These are phyloP conservation scores for Erpornis zantholeuca DNA, from an alignment of 2,113 vertebrate genomes.

Conservation along the genomic window DNA sequence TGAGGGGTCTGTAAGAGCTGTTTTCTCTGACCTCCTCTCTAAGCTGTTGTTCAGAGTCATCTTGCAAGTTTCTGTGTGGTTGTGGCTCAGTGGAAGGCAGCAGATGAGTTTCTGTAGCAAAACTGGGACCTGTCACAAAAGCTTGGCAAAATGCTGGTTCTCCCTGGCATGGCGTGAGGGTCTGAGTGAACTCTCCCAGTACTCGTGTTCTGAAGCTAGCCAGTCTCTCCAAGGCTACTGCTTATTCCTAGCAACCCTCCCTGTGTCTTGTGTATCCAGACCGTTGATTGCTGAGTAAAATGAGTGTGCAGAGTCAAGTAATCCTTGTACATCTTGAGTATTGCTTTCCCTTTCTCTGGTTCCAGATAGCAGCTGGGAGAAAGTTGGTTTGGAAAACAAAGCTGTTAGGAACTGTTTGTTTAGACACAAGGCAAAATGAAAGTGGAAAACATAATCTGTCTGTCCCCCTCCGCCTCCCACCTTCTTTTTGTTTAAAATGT, in stretches of 20 bases:
- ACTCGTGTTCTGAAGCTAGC: neutral
- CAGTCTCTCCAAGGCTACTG: neutral
- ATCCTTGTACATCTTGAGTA: neutral
- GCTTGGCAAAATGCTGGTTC: neutral
- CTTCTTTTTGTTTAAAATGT: conserved; percentile 58
- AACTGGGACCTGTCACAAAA: neutral
- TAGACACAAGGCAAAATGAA: conserved; percentile 50
- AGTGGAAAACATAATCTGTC: conserved; percentile 59
- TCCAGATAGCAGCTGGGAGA: conserved; percentile 49
- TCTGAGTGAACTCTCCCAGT: neutral
- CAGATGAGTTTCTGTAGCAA: fast-evolving
- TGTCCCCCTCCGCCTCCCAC: conserved; percentile 17
- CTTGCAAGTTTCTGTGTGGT: neutral
- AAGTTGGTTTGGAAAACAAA: conserved; percentile 62
- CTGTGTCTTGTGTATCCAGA: neutral
- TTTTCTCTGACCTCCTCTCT: neutral
- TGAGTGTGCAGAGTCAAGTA: neutral
- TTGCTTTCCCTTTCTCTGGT: conserved; percentile 11
- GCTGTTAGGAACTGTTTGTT: conserved; percentile 52
- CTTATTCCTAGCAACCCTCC: neutral
- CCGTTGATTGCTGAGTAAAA: neutral
- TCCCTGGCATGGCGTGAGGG: neutral
- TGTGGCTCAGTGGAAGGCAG: neutral
- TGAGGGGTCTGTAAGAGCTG: neutral
- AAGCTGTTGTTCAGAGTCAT: neutral